Evolutionary conservation across 2,113 vertebrate species (phyloP), one percentile per base, ranked within the genome.

Genomic region (Amazona guildingii): DNA sequence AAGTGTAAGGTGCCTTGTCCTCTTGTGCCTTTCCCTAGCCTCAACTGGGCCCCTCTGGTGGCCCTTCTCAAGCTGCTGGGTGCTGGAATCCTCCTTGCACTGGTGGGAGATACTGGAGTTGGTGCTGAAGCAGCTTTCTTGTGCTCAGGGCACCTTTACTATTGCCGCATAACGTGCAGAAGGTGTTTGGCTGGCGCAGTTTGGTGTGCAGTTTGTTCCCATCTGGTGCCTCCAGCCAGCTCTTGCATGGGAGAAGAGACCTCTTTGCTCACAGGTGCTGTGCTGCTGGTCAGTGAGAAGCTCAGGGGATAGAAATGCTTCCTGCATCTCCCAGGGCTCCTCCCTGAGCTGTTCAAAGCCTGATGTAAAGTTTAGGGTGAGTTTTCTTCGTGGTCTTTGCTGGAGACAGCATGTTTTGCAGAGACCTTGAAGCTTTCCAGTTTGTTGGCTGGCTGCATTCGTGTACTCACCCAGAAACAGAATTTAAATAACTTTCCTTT

Each of bases 341-440:
- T 72, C 43, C 14, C 3, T 1, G 6, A 29, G 69, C 64, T 2
- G 1, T 0, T 3, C 0, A 0, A 51, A 18, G 49, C 70, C 48
- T 29, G 9, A 27, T 52, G 52, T 0, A 2, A 68, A 37, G 29
- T 29, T 57, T 46, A 64, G 67, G 21, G 10, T 43, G 9, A 17
- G 55, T 83, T 70, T 85, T 41, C 59, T 66, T 88, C n/a, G 41
- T 1, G 0, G 8, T 63, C 37, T 86, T 92, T 75, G 23, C 67
- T 62, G 73, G 46, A 70, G 49, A 55, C 55, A 28, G 13, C 0
- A 0, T 29, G 10, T 83, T 86, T 69, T 80, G 54, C 16, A 67
- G 67, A 77, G 41, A 73, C 10, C 41, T 67, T 39, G 19, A 64
- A 61, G 33, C 20, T 88, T 81, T 39, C 25, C 20, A 8, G 19